phyloP scores from a whole-genome alignment of 2,113 vertebrate species.

The Macrotus californicus region DNA sequence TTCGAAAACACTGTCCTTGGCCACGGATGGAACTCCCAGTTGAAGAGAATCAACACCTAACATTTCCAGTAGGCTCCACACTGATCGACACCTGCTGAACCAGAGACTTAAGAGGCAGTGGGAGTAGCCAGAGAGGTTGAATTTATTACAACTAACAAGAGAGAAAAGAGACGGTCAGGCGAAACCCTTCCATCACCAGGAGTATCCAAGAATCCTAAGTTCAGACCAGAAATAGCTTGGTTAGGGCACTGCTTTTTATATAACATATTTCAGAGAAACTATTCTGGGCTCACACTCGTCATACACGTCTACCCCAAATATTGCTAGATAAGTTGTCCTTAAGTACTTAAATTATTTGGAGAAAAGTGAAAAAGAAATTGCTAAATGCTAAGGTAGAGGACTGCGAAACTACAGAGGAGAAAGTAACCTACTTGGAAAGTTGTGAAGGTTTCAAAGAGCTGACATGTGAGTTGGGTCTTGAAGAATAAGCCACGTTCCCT shows the following conservation, averaged over 20 bases:
- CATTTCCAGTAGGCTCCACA: neutral
- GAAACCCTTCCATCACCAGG: neutral
- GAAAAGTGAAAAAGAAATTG: neutral
- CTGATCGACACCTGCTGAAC: neutral
- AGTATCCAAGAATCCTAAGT: neutral
- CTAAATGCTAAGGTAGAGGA: neutral
- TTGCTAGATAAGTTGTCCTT: neutral
- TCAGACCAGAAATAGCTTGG: neutral
- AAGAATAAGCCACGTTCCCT: neutral
- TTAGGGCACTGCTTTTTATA: neutral
- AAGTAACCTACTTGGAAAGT: neutral
- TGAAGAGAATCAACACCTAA: neutral
- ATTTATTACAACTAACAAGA: neutral
- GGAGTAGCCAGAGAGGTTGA: neutral
- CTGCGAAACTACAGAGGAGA: neutral
- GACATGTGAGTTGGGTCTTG: neutral
- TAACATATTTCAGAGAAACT: neutral
- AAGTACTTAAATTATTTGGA: neutral
- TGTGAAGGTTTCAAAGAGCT: neutral
- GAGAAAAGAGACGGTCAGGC: neutral
- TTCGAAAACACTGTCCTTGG: neutral
- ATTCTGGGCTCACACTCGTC: neutral
- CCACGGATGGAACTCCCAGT: neutral
- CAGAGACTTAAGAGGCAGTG: neutral
- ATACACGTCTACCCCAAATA: neutral